These are phyloP conservation scores for Macrostomum cliftonense DNA, from an alignment of 2,888 invertebrate genomes.

Conservation along the genomic window DNA sequence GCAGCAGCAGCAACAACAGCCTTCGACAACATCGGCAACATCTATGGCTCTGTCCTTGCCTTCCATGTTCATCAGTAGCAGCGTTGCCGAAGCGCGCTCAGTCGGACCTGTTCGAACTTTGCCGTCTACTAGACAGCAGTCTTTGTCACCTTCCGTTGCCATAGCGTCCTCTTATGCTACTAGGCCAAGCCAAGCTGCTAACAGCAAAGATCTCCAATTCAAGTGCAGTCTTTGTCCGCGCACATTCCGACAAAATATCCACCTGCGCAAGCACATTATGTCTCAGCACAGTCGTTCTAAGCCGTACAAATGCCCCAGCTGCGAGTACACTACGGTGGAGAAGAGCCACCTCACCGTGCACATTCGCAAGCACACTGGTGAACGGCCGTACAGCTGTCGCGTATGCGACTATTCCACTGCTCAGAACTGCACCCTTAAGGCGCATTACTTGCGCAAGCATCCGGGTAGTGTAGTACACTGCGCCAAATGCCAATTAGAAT, in stretches of 20 bases:
- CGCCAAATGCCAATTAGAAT: constrained; percentile 5
- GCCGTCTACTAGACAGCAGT: no score
- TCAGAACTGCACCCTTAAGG: constrained; percentile 35
- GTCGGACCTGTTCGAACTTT: no score
- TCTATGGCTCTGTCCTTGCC: no score
- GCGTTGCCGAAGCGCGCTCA: no score
- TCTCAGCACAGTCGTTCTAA: constrained; percentile 18
- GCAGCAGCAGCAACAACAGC: no score
- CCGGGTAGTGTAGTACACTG: constrained; percentile 18
- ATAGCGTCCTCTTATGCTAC: no score
- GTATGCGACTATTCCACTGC: constrained; percentile 36
- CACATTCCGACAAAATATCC: constrained; percentile 33
- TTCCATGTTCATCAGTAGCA: no score
- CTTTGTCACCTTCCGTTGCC: no score
- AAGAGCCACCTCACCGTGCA: constrained; percentile 36
- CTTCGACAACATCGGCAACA: no score
- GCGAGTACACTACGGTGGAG: constrained; percentile 36
- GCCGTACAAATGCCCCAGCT: constrained; percentile 35
- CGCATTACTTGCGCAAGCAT: constrained; percentile 30
- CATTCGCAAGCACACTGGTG: constrained; percentile 35
- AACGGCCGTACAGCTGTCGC: constrained; percentile 35
- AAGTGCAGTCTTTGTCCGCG: no score
- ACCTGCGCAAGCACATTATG: constrained; percentile 34
- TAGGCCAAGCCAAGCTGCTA: no score
- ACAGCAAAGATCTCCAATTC: no score